Evolutionary conservation across 2,888 invertebrate genomes (phyloP).

Genomic region (Lydus trimaculatus): DNA sequence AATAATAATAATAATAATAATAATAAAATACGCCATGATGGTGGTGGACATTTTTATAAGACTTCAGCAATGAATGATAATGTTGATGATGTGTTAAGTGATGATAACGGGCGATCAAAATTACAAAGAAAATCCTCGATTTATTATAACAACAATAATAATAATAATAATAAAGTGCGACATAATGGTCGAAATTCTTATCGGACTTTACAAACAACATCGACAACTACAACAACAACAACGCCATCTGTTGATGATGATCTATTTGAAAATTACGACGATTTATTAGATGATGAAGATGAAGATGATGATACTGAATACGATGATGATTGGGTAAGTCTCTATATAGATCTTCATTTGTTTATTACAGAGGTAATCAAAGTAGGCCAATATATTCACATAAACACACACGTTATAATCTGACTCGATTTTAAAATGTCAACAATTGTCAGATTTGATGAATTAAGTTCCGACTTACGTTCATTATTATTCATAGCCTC

Average conservation of each 20-base stretch:
- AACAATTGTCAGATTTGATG: background rate
- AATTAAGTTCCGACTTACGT: background rate
- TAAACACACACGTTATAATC: too few species aligned
- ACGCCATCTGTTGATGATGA: constrained; percentile 23
- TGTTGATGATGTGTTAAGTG: constrained; percentile 22
- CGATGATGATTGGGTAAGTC: constrained; percentile 29
- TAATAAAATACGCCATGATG: constrained; percentile 19
- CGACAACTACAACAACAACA: constrained; percentile 15
- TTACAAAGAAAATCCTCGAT: background rate
- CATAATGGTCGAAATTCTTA: background rate
- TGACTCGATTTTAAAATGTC: background rate
- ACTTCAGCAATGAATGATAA: constrained; percentile 17
- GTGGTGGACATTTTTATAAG: background rate
- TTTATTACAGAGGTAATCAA: background rate
- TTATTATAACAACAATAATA: background rate
- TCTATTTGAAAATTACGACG: constrained; percentile 17
- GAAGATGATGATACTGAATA: constrained; percentile 20
- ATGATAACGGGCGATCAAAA: background rate
- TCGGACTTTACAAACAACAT: background rate
- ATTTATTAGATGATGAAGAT: constrained; percentile 7
- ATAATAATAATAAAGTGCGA: background rate
- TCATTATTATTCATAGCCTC: background rate
- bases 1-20: constrained; percentile 16
- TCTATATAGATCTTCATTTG: constrained; percentile 15
- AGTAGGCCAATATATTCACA: background rate